These are phyloP conservation scores for Labrus mixtus DNA, from an alignment of 2,113 vertebrate genomes.

Conservation along the genomic window DNA sequence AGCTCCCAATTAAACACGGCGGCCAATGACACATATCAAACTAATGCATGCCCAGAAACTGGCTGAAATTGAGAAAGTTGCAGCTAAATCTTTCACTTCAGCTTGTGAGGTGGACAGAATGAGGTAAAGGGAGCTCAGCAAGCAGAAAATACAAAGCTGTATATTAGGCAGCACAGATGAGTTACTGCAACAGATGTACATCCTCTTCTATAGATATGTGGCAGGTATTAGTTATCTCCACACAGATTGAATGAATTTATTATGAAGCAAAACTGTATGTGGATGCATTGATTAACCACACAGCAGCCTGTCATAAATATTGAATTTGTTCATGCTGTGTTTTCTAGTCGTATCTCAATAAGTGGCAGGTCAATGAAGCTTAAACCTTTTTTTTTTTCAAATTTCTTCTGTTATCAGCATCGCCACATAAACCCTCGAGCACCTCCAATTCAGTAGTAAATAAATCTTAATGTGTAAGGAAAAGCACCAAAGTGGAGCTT, in stretches of 20 bases:
- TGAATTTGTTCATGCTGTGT: slow-evolving; percentile 22
- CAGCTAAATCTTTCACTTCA: slow-evolving; percentile 54
- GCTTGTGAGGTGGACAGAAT: slow-evolving; percentile 56
- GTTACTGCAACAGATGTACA: slow-evolving; percentile 33
- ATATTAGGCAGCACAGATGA: not conserved
- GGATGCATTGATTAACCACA: slow-evolving; percentile 45
- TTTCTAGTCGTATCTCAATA: slow-evolving; percentile 28
- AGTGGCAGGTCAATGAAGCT: slow-evolving; percentile 34
- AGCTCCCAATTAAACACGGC: slow-evolving; percentile 78
- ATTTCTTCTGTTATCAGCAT: slow-evolving; percentile 55
- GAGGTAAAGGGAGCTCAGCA: slow-evolving; percentile 26
- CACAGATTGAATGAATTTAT: slow-evolving; percentile 32
- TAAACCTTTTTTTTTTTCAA: slow-evolving; percentile 41
- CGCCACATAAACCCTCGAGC: slow-evolving; percentile 61
- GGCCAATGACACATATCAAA: slow-evolving; percentile 72
- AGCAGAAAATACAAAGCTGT: slow-evolving; percentile 15
- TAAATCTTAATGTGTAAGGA: slow-evolving; percentile 49
- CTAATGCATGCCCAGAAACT: slow-evolving; percentile 60
- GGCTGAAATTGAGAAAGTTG: slow-evolving; percentile 61
- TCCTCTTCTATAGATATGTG: slow-evolving; percentile 16
- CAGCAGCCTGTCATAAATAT: slow-evolving; percentile 26
- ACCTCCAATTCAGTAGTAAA: slow-evolving; percentile 40
- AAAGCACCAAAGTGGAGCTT: slow-evolving; percentile 26
- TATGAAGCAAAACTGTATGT: slow-evolving; percentile 25
- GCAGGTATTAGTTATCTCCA: slow-evolving; percentile 17